Conservation (phyloP, 53 echinoderm and acorn worm species). For the Henricia sp. region DNA sequence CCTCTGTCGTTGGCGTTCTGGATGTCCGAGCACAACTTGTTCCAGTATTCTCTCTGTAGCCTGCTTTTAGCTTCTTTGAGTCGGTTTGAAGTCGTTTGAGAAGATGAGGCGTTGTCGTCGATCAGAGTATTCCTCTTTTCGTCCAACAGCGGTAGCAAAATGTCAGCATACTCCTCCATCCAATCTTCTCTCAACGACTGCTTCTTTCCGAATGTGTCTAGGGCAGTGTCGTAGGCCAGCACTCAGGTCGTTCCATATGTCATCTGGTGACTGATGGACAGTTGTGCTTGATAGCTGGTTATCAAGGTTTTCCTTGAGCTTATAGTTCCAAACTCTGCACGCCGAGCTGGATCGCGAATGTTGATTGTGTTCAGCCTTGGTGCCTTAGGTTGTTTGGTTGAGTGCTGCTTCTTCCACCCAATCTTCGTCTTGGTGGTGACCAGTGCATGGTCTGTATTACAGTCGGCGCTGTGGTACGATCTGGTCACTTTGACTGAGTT, state of each 20-base stretch:
- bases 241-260: conserved; percentile 3
- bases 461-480: too few species aligned
- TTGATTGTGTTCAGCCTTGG: background rate
- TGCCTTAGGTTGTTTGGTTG: background rate
- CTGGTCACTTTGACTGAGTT: too few species aligned
- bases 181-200: background rate
- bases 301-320: too few species aligned
- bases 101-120: background rate
- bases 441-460: conserved; percentile 11
- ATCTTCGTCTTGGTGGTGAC: background rate
- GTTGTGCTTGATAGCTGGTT: too few species aligned
- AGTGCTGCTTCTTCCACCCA: background rate
- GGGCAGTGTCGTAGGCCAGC: background rate
- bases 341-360: background rate
- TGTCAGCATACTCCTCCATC: conserved; percentile 15
- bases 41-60: conserved; percentile 36
- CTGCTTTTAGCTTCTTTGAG: background rate
- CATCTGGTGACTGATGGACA: background rate
- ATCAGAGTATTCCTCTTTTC: background rate
- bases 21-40: conserved; percentile 12
- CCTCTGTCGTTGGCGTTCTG: conserved; percentile 1
- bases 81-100: background rate
- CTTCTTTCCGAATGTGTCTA: background rate
- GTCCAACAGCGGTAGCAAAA: background rate
- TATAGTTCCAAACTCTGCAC: background rate